Evolutionary conservation across 2,797 vertebrate genomes (phyloP).

Genomic region (Cyprinella venusta): DNA sequence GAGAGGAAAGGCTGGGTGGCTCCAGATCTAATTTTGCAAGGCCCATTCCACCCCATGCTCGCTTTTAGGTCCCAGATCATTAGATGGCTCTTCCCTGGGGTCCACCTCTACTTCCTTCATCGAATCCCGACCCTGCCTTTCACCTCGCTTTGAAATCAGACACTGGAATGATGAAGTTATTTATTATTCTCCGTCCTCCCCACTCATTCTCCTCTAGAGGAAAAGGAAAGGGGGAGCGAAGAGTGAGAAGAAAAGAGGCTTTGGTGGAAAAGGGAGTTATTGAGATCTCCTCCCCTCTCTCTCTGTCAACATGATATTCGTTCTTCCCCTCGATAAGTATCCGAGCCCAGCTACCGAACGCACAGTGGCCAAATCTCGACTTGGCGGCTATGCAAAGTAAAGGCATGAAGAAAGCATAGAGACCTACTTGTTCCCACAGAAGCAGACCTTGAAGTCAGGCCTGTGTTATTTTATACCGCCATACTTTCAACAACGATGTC

Average conservation of each 20-base stretch:
- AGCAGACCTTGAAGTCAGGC: conserved; percentile 41
- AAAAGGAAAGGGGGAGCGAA: conserved; percentile 39
- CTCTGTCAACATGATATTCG: conserved; percentile 56
- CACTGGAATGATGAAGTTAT: conserved; percentile 60
- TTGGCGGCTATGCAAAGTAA: conserved; percentile 55
- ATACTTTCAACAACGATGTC: conserved; percentile 14
- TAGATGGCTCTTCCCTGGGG: conserved; percentile 58
- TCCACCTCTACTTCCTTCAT: conserved; percentile 55
- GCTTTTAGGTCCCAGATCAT: conserved; percentile 62
- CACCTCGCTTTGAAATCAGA: conserved; percentile 66
- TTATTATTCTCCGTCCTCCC: conserved; percentile 60
- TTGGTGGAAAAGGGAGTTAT: conserved; percentile 55
- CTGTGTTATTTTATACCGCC: conserved; percentile 45
- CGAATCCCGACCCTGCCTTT: conserved; percentile 54
- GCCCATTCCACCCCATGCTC: conserved; percentile 54
- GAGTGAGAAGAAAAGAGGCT: conserved; percentile 49
- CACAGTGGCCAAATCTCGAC: conserved; percentile 55
- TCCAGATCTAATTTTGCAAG: conserved; percentile 63
- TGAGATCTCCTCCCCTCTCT: conserved; percentile 48
- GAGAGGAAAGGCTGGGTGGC: conserved; percentile 58
- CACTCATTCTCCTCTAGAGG: conserved; percentile 48
- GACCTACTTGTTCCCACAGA: conserved; percentile 44
- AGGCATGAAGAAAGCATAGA: conserved; percentile 47
- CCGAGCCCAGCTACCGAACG: conserved; percentile 52
- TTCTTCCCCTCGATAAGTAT: conserved; percentile 53